Conservation (phyloP, 1,140 invertebrate genomes). For the Zaprionus ghesquierei region DNA sequence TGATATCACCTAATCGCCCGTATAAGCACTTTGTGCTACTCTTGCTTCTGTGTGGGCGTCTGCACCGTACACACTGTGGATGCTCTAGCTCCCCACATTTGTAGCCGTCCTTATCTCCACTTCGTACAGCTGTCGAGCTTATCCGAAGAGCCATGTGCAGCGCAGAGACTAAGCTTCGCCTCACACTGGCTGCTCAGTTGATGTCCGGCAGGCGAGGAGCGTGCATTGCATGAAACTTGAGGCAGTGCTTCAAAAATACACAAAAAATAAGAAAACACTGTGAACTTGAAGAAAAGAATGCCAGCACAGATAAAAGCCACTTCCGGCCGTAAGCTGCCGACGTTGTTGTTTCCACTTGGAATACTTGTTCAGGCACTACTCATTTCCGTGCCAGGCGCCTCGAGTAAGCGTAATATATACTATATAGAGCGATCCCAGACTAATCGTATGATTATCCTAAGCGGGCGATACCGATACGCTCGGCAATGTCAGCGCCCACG, state of each 20-base stretch:
- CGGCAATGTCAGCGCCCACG: constrained; percentile 84
- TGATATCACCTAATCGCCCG: neutral
- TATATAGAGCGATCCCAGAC: neutral
- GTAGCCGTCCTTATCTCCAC: constrained; percentile 15
- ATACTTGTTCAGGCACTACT: constrained; percentile 23
- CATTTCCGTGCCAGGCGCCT: constrained; percentile 63
- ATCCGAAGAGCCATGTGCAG: constrained; percentile 53
- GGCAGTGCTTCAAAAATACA: constrained; percentile 15
- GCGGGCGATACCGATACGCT: constrained; percentile 2
- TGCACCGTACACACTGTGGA: neutral
- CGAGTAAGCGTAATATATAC: constrained; percentile 37
- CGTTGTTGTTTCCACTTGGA: constrained; percentile 13
- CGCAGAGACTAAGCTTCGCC: neutral
- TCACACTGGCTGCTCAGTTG: constrained; percentile 35
- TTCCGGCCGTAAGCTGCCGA: constrained; percentile 55
- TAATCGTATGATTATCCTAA: constrained; percentile 9
- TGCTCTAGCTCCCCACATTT: neutral
- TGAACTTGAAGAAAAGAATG: constrained; percentile 55
- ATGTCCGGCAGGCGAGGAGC: constrained; percentile 22
- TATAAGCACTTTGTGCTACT: neutral
- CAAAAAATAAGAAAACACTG: neutral
- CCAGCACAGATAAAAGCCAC: constrained; percentile 48
- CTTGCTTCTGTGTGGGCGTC: constrained; percentile 1
- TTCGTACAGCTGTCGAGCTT: constrained; percentile 1
- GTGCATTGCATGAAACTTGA: constrained; percentile 22